A percentile compares a stretch with the other conserved stretches of the same genome.
phyloP scores from a whole-genome alignment of 1,140 invertebrate genomes.

The Drosophila gunungcola region DNA sequence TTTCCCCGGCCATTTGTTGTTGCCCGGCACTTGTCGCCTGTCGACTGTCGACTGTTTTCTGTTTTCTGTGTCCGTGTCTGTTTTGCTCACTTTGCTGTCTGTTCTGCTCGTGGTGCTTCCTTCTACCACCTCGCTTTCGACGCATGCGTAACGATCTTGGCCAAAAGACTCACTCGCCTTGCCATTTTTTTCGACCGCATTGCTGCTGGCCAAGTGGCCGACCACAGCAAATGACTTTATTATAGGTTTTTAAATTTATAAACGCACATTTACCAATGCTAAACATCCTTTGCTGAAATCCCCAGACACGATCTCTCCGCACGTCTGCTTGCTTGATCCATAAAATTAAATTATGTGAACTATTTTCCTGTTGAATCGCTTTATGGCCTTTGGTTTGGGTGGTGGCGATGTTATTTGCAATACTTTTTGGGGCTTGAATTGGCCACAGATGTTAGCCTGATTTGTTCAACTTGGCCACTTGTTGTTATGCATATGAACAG shows the following conservation, averaged over 20 bases:
- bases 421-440: neutral
- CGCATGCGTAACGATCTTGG: slow-evolving; percentile 58
- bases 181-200: slow-evolving; percentile 4
- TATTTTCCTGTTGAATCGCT: slow-evolving; percentile 41
- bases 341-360: slow-evolving; percentile 37
- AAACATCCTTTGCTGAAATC: slow-evolving; percentile 65
- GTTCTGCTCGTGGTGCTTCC: slow-evolving; percentile 21
- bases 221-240: slow-evolving; percentile 74
- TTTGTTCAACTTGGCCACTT: slow-evolving; percentile 17
- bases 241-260: slow-evolving; percentile 83
- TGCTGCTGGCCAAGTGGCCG: slow-evolving; percentile 45
- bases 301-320: slow-evolving; percentile 48
- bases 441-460: slow-evolving; percentile 13
- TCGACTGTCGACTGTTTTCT: slow-evolving; percentile 19
- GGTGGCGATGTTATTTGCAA: slow-evolving; percentile 18
- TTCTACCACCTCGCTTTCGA: slow-evolving; percentile 14
- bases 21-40: slow-evolving; percentile 53
- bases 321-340: slow-evolving; percentile 9
- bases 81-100: slow-evolving; percentile 43
- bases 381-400: slow-evolving; percentile 43
- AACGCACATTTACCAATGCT: slow-evolving; percentile 75
- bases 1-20: slow-evolving; percentile 34
- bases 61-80: slow-evolving; percentile 35
- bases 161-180: slow-evolving; percentile 18
- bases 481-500: neutral